A percentile compares a stretch with the other conserved stretches of the same genome.
These are phyloP conservation scores for Pseudolycoriella hygida DNA, from an alignment of 2,888 invertebrate species.

Conservation along the genomic window DNA sequence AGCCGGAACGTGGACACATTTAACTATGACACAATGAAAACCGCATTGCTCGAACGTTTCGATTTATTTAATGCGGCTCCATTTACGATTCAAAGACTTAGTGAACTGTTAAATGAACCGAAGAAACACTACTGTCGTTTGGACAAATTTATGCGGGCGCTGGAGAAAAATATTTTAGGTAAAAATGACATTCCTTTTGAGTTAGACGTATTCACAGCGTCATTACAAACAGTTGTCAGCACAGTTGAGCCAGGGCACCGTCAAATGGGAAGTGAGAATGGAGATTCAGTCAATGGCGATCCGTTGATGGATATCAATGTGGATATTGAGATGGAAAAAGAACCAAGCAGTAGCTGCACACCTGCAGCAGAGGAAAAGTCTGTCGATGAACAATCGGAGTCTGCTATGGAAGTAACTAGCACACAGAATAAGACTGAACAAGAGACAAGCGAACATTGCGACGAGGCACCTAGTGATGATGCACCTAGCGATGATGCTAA, in stretches of 20 bases:
- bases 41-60: slow-evolving; percentile 58
- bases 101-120: slow-evolving; percentile 82
- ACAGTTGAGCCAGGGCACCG: slow-evolving; percentile 48
- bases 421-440: too few species aligned
- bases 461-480: neutral
- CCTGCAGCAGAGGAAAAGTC: neutral
- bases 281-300: slow-evolving; percentile 29
- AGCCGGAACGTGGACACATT: slow-evolving; percentile 85
- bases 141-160: slow-evolving; percentile 91
- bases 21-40: slow-evolving; percentile 77
- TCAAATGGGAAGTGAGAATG: slow-evolving; percentile 16
- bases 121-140: slow-evolving; percentile 86
- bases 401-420: too few species aligned
- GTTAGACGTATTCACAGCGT: too few species aligned
- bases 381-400: neutral
- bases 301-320: slow-evolving; percentile 35
- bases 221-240: slow-evolving; percentile 62
- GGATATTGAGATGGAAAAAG: slow-evolving; percentile 36
- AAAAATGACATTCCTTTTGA: slow-evolving; percentile 8
- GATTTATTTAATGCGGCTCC: slow-evolving; percentile 80
- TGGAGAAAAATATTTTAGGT: slow-evolving; percentile 80
- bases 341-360: slow-evolving; percentile 16
- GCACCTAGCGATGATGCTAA: neutral
- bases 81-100: slow-evolving; percentile 89
- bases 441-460: too few species aligned